Conservation (phyloP, 1,140 invertebrate species). For the Holotrichia oblita region DNA sequence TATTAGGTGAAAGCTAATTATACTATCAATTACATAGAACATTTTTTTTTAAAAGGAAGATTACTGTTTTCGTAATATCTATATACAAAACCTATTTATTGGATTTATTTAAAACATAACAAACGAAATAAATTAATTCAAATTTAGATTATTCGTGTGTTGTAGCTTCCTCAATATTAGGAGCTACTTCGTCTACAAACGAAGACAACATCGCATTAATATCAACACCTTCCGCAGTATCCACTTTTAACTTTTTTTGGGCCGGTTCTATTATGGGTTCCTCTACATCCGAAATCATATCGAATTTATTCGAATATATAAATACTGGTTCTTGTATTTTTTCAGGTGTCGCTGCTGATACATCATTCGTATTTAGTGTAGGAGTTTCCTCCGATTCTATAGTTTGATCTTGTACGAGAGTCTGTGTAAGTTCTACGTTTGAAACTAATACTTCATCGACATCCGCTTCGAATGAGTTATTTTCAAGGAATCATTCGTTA, state of each 20-base stretch:
- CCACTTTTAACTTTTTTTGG: background rate
- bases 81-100: background rate
- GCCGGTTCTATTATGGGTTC: background rate
- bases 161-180: background rate
- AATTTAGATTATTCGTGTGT: background rate
- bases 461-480: background rate
- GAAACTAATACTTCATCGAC: background rate
- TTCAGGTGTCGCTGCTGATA: too few species aligned
- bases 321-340: background rate
- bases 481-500: background rate
- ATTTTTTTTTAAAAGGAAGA: background rate
- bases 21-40: slow-evolving; percentile 14
- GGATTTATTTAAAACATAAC: background rate
- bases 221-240: background rate
- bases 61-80: background rate
- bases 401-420: background rate
- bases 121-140: background rate
- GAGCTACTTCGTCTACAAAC: slow-evolving; percentile 10
- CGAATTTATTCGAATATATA: background rate
- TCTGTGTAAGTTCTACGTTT: background rate
- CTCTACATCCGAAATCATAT: background rate
- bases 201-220: slow-evolving; percentile 7
- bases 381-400: background rate
- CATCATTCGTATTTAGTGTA: background rate
- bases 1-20: slow-evolving; percentile 4